phyloP scores from a whole-genome alignment of 2,113 vertebrate genomes.

The Sinocyclocheilus anophthalmus region DNA sequence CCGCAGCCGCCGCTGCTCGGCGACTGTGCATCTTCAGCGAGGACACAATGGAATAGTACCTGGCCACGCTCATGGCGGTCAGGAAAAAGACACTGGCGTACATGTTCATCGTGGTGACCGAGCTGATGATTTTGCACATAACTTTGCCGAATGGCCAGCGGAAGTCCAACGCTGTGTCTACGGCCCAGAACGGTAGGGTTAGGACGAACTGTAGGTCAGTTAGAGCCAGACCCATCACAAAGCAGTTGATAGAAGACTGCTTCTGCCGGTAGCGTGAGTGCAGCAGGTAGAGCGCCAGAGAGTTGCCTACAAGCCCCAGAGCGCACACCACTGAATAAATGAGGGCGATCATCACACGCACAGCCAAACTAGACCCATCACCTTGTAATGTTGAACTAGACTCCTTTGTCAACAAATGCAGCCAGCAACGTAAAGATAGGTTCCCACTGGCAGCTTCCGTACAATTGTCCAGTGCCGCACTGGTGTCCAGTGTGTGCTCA shows the following conservation, averaged over 20 bases:
- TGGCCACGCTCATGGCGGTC: slow-evolving; percentile 80
- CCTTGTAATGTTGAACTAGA: slow-evolving; percentile 72
- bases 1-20: slow-evolving; percentile 61
- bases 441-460: slow-evolving; percentile 63
- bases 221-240: slow-evolving; percentile 81
- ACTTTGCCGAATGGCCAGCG: slow-evolving; percentile 81
- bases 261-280: slow-evolving; percentile 75
- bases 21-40: slow-evolving; percentile 77
- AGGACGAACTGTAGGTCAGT: slow-evolving; percentile 83
- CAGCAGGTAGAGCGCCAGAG: slow-evolving; percentile 79
- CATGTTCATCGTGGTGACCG: slow-evolving; percentile 83
- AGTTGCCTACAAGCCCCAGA: slow-evolving; percentile 80
- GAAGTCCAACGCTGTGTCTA: slow-evolving; percentile 82
- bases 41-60: slow-evolving; percentile 78
- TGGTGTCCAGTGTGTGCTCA: slow-evolving; percentile 64
- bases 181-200: slow-evolving; percentile 82
- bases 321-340: slow-evolving; percentile 81
- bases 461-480: slow-evolving; percentile 58
- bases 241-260: slow-evolving; percentile 79
- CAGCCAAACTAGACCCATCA: slow-evolving; percentile 70
- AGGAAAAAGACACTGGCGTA: slow-evolving; percentile 83
- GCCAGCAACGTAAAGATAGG: slow-evolving; percentile 78
- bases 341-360: slow-evolving; percentile 76
- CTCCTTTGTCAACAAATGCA: slow-evolving; percentile 75
- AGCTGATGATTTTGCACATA: slow-evolving; percentile 83